Evolutionary conservation across 2,113 vertebrate genomes (phyloP), one percentile per base, ranked within the genome.

Genomic region (Scomber scombrus): DNA sequence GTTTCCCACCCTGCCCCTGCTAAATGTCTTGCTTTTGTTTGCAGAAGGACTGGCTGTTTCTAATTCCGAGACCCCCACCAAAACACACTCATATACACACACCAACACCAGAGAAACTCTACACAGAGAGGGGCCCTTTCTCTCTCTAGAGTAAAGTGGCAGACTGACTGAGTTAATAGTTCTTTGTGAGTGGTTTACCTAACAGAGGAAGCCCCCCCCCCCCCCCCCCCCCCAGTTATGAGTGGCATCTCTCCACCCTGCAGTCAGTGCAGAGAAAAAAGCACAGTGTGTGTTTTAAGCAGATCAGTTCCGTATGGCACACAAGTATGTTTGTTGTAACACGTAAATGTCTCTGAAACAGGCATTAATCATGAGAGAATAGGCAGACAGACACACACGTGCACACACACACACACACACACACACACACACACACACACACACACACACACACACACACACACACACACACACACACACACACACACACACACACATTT

Each of bases 21-120:
- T 75, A 15, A 77, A 68, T 21, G n/a, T 23, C 50, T 61, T 54
- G 52, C 54, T 84, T 75, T 78, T 89, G 80, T 88, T 89, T 82
- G 72, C 16, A 40, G 29, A 65, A 65, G 11, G 23, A 60, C 72
- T 58, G 74, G 47, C 79, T 88, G 80, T 71, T 84, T 78, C 51
- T 47, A 57, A 79, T 87, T 82, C 74, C 70, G 55, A 75, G 31
- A 70, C 80, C 62, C 80, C 66, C 66, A 57, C 51, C 21, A 63
- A 50, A 70, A 65, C 72, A 54, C 76, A 58, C 74, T 64, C 54
- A 68, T 21, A 75, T 26, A 26, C 23, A 26, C 23, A 26, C 23
- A 26, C 23, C 23, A 26, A 26, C 70, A 1, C 49, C 45, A 34
- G 47, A 67, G 55, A 82, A 57, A 79, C 58, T 62, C 26, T 71